A percentile compares a stretch with the other conserved stretches of the same genome.
Evolutionary conservation across 2,113 vertebrate species (phyloP).

Genomic region (Gadus macrocephalus): DNA sequence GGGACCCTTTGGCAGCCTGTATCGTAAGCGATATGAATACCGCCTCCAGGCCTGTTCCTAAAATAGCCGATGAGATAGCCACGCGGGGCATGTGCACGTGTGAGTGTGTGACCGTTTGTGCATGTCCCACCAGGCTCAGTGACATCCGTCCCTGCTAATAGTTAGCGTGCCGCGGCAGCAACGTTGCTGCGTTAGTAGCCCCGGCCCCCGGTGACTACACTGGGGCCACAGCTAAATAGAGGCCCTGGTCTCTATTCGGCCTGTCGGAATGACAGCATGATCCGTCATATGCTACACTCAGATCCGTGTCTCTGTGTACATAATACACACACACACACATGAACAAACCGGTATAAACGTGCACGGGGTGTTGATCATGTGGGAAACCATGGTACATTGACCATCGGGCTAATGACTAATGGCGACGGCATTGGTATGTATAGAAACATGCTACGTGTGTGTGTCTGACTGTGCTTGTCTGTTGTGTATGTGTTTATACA

Average conservation of each 20-base stretch:
- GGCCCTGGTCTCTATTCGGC: slow-evolving; percentile 31
- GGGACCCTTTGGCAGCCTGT: background rate
- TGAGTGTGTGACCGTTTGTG: slow-evolving; percentile 34
- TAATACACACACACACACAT: background rate
- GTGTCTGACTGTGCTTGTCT: background rate
- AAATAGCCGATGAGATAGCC: slow-evolving; percentile 56
- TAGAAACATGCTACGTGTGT: slow-evolving; percentile 12
- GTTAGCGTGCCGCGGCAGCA: slow-evolving; percentile 56
- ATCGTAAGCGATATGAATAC: slow-evolving; percentile 35
- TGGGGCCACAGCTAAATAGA: slow-evolving; percentile 56
- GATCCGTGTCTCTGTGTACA: no score
- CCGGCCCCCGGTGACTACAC: slow-evolving; percentile 46
- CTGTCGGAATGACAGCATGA: slow-evolving; percentile 32
- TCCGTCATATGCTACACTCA: background rate
- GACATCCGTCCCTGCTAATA: slow-evolving; percentile 54
- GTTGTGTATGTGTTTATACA: background rate
- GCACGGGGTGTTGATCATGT: slow-evolving; percentile 9
- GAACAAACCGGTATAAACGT: slow-evolving; percentile 5
- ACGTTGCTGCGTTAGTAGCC: slow-evolving; percentile 41
- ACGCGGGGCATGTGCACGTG: slow-evolving; percentile 28
- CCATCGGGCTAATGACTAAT: no score
- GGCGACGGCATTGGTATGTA: no score
- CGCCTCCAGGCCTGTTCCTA: slow-evolving; percentile 30
- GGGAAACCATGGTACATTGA: slow-evolving; percentile 19
- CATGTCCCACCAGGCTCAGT: slow-evolving; percentile 41